Percentiles rank a stretch among this genome's conserved stretches.
Evolutionary conservation across 2,797 vertebrate species (phyloP).

Genomic region (Acridotheres tristis): DNA sequence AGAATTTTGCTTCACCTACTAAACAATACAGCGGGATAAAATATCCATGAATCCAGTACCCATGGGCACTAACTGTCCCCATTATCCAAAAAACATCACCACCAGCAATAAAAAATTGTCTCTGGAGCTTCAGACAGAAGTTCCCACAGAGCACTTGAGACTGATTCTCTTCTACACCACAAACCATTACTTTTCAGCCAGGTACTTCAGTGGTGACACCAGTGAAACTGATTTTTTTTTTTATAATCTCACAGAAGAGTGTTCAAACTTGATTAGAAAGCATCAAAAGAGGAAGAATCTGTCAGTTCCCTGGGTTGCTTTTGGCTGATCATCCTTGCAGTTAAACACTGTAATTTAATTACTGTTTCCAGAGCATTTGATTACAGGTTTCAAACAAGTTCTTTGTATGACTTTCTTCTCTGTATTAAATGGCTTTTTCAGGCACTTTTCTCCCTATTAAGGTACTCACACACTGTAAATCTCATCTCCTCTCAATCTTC

Average conservation of each 20-base stretch:
- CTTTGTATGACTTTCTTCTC: conserved; percentile 11
- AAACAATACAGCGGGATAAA: background rate
- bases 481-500: conserved; percentile 15
- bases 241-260: background rate
- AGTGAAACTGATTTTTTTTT: background rate
- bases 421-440: conserved; percentile 21
- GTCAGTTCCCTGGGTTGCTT: background rate
- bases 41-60: background rate
- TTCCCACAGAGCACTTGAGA: fast-evolving
- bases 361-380: conserved; percentile 2
- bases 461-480: background rate
- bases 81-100: background rate
- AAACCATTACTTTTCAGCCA: background rate
- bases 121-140: background rate
- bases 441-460: conserved; percentile 23
- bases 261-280: background rate
- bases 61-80: background rate
- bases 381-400: conserved; percentile 37
- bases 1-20: background rate
- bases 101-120: background rate
- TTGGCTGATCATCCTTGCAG: background rate
- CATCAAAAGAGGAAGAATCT: conserved; percentile 3
- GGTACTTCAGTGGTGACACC: background rate
- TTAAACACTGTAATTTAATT: conserved; percentile 57
- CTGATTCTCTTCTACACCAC: background rate